phyloP scores from a whole-genome alignment of 2,113 vertebrate species.

The Corythornis vintsioides region DNA sequence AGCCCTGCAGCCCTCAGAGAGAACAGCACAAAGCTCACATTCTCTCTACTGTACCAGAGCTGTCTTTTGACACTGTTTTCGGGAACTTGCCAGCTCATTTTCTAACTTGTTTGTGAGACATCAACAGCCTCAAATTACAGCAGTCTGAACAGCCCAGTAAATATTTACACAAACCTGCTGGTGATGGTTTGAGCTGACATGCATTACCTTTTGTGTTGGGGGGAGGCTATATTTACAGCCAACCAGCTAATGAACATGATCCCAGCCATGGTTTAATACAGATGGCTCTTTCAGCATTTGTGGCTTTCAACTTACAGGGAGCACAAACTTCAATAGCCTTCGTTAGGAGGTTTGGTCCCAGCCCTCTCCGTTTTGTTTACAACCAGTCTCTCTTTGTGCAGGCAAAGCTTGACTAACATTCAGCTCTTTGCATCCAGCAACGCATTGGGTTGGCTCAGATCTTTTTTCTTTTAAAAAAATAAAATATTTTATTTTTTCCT shows the following conservation, averaged over 20 bases:
- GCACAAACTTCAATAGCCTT: slow-evolving; percentile 72
- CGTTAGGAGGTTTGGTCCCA: slow-evolving; percentile 52
- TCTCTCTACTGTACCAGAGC: slow-evolving; percentile 6
- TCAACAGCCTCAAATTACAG: slow-evolving; percentile 65
- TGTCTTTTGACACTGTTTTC: slow-evolving; percentile 58
- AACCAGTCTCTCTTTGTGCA: slow-evolving; percentile 57
- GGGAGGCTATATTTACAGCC: slow-evolving; percentile 71
- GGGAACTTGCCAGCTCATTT: slow-evolving; percentile 65
- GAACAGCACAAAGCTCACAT: slow-evolving; percentile 22
- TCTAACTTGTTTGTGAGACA: slow-evolving; percentile 59
- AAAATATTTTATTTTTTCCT: too few species aligned
- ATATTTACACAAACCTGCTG: slow-evolving; percentile 71
- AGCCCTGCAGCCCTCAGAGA: neutral
- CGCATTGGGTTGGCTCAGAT: neutral
- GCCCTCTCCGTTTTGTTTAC: slow-evolving; percentile 63
- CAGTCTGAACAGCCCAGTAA: slow-evolving; percentile 61
- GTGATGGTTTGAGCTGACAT: slow-evolving; percentile 62
- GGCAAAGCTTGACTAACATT: slow-evolving; percentile 52
- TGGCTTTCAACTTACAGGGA: slow-evolving; percentile 72
- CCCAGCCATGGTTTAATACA: slow-evolving; percentile 56
- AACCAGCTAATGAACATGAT: slow-evolving; percentile 73
- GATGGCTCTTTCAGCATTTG: slow-evolving; percentile 63
- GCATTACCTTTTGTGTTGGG: slow-evolving; percentile 47
- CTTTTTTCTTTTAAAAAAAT: neutral
- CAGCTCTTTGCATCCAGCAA: slow-evolving; percentile 42